These are phyloP conservation scores for Drosophila hamatofila DNA, from an alignment of 2,888 invertebrate species.

Conservation along the genomic window DNA sequence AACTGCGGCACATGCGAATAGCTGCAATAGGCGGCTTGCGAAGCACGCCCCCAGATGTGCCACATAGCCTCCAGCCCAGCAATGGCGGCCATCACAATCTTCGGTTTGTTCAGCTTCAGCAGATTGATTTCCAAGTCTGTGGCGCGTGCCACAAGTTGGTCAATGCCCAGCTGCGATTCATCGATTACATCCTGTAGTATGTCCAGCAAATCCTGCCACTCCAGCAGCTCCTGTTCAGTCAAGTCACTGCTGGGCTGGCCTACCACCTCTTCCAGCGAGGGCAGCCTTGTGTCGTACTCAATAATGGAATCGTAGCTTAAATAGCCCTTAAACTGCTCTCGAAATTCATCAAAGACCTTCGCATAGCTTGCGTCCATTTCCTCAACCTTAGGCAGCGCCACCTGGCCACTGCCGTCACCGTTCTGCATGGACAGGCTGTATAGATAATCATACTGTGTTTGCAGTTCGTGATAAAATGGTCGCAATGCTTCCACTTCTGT, in stretches of 20 bases:
- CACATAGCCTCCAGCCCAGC: conserved; percentile 62
- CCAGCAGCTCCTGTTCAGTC: conserved; percentile 56
- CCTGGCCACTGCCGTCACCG: conserved; percentile 39
- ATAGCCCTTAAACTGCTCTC: conserved; percentile 47
- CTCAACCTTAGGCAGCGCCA: background rate
- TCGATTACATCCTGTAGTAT: conserved; percentile 75
- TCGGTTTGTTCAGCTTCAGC: conserved; percentile 71
- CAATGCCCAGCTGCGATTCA: conserved; percentile 70
- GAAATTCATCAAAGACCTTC: conserved; percentile 55
- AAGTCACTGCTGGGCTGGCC: conserved; percentile 39
- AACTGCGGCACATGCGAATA: conserved; percentile 77
- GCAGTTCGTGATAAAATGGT: conserved; percentile 72
- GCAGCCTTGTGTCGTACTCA: conserved; percentile 69
- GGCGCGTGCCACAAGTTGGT: conserved; percentile 66
- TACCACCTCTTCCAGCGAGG: conserved; percentile 67
- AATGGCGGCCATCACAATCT: conserved; percentile 64
- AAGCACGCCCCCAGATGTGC: conserved; percentile 53
- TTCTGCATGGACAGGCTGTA: conserved; percentile 43
- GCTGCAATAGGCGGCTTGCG: conserved; percentile 76
- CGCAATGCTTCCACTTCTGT: conserved; percentile 65
- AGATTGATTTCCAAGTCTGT: conserved; percentile 59
- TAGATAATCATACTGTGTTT: conserved; percentile 73
- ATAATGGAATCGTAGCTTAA: conserved; percentile 39
- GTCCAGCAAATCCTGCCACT: conserved; percentile 66
- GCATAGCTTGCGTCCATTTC: conserved; percentile 43